Base-by-base conservation (phyloP, 1,140 invertebrate species). In the Mactra quadrangularis region DNA sequence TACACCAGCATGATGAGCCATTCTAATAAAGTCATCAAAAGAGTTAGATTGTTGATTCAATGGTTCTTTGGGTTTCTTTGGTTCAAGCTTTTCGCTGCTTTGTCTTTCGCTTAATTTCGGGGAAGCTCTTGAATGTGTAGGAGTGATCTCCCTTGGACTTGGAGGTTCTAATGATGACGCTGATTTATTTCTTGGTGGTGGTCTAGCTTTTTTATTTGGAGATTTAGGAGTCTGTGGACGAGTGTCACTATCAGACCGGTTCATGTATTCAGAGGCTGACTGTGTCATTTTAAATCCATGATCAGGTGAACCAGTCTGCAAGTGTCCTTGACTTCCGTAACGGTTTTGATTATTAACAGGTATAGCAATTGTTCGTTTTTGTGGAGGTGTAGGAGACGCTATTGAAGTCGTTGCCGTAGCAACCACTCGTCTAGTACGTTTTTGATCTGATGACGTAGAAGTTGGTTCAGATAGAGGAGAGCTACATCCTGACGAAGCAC, bases 401-500 rank as follows among this genome's bases (percentile, higher is more conserved):
- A 57, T 50, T 22, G 29, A 55, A 6, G 70, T 50, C 17, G 70
- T 72, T 22, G 70, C 70, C 31, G 41, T 62, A 0, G 72, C 2
- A 22, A 60, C 53, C 22, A 59, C 52, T 17, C 55, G 50, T 33
- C 57, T 82, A 13, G 66, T 71, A 25, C 72, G 83, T 55, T 87
- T 77, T 82, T 88, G 78, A 50, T 91, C 90, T 1, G 90, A 90
- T 33, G 89, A 89, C 3, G 89, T 87, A 53, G 90, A 90, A 22
- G 89, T 86, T 25, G 89, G 89, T 59, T 91, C 90, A 38, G 90
- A 90, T 35, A 86, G 85, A 17, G 91, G 90, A 25, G 91, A 90
- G 76, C 90, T 91, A 75, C 89, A 91, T 11, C 90, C 89, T 3
- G 91, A 91, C 4, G 91, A 92, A 66, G 90, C 82, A 60, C 91